These are phyloP conservation scores for Batillaria attramentaria DNA, from an alignment of 1,140 invertebrate species.

Conservation along the genomic window DNA sequence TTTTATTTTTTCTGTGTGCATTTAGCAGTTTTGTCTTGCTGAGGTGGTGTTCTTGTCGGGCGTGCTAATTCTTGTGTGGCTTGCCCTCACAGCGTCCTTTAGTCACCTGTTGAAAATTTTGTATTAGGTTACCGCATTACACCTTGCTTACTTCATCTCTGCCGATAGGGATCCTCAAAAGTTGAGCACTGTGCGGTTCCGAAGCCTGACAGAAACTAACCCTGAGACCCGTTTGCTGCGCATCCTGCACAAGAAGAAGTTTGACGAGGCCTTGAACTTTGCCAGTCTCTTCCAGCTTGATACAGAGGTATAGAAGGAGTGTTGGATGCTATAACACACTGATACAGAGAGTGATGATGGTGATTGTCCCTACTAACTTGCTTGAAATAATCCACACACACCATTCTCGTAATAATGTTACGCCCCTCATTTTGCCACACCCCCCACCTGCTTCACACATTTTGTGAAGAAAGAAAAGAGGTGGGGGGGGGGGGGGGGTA, in stretches of 20 bases:
- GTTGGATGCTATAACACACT: neutral
- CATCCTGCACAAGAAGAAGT: slow-evolving; percentile 63
- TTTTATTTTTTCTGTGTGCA: neutral
- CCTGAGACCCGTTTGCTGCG: slow-evolving; percentile 64
- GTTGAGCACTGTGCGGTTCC: slow-evolving; percentile 49
- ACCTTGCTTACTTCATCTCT: neutral
- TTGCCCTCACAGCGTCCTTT: neutral
- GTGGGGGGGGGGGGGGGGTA: no score
- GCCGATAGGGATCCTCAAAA: slow-evolving; percentile 39
- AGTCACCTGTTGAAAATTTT: neutral
- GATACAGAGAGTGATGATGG: neutral
- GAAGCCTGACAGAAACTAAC: slow-evolving; percentile 61
- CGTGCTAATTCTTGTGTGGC: neutral
- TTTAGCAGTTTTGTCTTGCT: neutral
- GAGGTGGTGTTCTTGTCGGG: no score
- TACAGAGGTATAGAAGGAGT: slow-evolving; percentile 53
- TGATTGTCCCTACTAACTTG: neutral
- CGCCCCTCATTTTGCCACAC: no score
- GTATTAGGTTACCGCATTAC: neutral
- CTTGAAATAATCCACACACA: neutral
- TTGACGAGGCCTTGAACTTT: slow-evolving; percentile 67
- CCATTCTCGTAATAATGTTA: neutral
- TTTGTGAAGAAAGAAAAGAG: no score
- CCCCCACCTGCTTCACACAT: no score
- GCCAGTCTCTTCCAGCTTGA: slow-evolving; percentile 62